Percentiles rank a stretch among this genome's conserved stretches.
phyloP scores from a whole-genome alignment of 1,140 invertebrate species.

The Neotoxoptera formosana region DNA sequence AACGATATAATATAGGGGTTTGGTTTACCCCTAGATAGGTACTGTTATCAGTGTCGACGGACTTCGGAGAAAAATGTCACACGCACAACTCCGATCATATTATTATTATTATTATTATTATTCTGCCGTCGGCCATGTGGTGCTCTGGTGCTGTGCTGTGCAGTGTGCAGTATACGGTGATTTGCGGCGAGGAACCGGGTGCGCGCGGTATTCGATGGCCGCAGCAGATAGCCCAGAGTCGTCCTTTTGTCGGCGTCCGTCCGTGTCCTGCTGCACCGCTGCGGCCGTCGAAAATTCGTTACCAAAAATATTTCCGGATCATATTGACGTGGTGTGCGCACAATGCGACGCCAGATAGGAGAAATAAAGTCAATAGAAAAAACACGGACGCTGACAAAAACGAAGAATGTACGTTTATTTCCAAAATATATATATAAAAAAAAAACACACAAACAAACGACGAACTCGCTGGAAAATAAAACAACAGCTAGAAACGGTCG shows the following conservation, averaged over 20 bases:
- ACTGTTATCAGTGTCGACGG: not conserved
- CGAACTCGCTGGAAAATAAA: constrained; percentile 18
- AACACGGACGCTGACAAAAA: not conserved
- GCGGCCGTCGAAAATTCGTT: not conserved
- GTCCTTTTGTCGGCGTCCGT: constrained; percentile 37
- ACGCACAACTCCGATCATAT: not conserved
- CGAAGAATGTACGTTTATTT: not conserved
- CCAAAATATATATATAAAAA: not conserved
- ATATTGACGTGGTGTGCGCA: not conserved
- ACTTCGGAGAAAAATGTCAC: not conserved
- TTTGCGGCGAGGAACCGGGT: not conserved
- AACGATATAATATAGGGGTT: too few species aligned
- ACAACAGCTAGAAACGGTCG: constrained; percentile 24
- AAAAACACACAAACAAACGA: not conserved
- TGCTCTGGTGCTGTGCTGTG: not conserved
- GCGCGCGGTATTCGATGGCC: constrained; percentile 34
- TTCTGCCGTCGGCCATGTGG: not conserved
- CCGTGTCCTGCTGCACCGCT: not conserved
- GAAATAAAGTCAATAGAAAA: not conserved
- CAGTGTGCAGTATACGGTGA: not conserved
- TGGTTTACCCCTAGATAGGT: not conserved
- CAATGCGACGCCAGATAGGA: not conserved
- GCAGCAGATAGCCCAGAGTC: not conserved
- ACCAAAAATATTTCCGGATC: constrained; percentile 32
- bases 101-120: not conserved